These are phyloP conservation scores for Dicrostonyx torquatus DNA, from an alignment of 2,797 vertebrate genomes.

Conservation along the genomic window DNA sequence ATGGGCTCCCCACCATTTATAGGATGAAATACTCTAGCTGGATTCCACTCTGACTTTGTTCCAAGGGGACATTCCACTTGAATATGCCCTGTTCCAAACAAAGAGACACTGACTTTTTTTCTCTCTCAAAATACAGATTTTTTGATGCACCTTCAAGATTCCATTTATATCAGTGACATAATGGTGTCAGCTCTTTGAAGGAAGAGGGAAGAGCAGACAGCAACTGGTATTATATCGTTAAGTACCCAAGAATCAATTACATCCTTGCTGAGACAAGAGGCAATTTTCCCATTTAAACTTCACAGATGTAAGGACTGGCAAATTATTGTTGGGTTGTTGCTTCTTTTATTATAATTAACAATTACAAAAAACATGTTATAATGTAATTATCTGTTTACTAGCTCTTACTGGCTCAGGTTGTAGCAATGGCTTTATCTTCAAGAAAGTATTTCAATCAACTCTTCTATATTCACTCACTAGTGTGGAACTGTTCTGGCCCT, in stretches of 20 bases:
- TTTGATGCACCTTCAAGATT: constrained; percentile 76
- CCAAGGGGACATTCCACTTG: background rate
- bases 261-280: constrained; percentile 82
- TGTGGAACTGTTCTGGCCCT: constrained; percentile 33
- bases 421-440: constrained; percentile 68
- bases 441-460: constrained; percentile 81
- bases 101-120: constrained; percentile 16
- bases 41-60: constrained; percentile 4
- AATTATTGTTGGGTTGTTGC: constrained; percentile 81
- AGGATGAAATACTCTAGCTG: background rate
- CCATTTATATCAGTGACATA: constrained; percentile 81
- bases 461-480: constrained; percentile 70
- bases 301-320: constrained; percentile 76
- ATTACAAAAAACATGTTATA: constrained; percentile 79
- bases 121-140: constrained; percentile 44
- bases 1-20: background rate
- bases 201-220: constrained; percentile 71
- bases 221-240: constrained; percentile 77
- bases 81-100: constrained; percentile 12
- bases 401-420: constrained; percentile 72
- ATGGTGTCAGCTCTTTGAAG: constrained; percentile 76
- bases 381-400: constrained; percentile 84
- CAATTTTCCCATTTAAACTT: constrained; percentile 84
- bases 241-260: constrained; percentile 82
- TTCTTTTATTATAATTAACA: constrained; percentile 83